Conservation (phyloP, 2,888 invertebrate species). For the Aradus depressus region DNA sequence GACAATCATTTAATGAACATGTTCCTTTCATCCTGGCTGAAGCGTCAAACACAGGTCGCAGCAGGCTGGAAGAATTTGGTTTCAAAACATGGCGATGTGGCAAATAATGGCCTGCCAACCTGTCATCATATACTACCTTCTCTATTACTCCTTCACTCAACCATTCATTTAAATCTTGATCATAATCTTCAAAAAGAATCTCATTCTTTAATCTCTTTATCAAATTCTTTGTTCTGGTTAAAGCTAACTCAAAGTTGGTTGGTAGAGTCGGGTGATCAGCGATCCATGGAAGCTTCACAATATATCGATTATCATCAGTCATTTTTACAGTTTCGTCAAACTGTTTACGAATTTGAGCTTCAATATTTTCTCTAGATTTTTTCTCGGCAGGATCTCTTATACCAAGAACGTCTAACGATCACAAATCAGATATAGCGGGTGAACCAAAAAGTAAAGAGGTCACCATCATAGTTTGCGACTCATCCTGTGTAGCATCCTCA, state of each 20-base stretch:
- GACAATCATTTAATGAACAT: constrained; percentile 29
- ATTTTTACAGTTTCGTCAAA: constrained; percentile 4
- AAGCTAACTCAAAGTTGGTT: constrained; percentile 2
- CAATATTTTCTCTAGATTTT: no score
- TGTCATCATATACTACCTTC: background rate
- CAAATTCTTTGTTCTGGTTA: background rate
- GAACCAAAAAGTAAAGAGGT: background rate
- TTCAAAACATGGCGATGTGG: constrained; percentile 16
- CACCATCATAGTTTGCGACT: background rate
- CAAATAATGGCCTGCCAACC: constrained; percentile 11
- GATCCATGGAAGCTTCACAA: constrained; percentile 10
- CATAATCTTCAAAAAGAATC: background rate
- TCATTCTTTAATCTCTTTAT: constrained; percentile 1
- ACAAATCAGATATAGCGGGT: background rate
- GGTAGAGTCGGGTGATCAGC: constrained; percentile 9
- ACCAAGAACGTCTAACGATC: background rate
- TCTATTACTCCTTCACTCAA: constrained; percentile 12
- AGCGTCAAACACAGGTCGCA: constrained; percentile 19
- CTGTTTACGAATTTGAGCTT: constrained; percentile 1
- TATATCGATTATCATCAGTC: constrained; percentile 6
- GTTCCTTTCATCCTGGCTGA: constrained; percentile 19
- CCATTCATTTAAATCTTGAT: constrained; percentile 13
- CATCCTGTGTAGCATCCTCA: background rate
- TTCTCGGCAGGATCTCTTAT: background rate
- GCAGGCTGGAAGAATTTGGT: constrained; percentile 2